These are phyloP conservation scores for Anthopleura sola DNA, from an alignment of 64 coral and sea anemone genomes.

Conservation along the genomic window DNA sequence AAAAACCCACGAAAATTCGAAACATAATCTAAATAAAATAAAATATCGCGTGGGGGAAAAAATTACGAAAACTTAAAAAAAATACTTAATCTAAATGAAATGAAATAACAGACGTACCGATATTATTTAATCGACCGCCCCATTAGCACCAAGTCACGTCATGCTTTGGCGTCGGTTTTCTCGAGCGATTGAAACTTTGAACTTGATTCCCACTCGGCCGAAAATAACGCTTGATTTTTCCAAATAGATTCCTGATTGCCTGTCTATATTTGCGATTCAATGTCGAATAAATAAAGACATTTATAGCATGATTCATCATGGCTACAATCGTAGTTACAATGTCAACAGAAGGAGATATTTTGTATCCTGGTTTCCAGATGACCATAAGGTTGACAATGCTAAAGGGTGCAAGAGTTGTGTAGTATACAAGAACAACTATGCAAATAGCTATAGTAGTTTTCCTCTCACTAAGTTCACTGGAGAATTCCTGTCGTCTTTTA, in stretches of 20 bases:
- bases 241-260: constrained; percentile 18
- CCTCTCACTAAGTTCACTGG: neutral
- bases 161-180: neutral
- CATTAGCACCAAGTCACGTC: neutral
- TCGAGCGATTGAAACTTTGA: neutral
- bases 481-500: neutral
- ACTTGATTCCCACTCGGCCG: neutral
- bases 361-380: constrained; percentile 23
- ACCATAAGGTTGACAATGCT: constrained; percentile 36
- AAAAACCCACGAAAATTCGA: no score
- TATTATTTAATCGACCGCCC: neutral
- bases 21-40: no score
- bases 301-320: constrained; percentile 36
- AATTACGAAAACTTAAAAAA: no score
- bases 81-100: no score
- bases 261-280: constrained; percentile 42
- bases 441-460: constrained; percentile 43
- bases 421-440: constrained; percentile 36
- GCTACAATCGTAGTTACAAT: constrained; percentile 31
- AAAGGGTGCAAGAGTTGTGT: constrained; percentile 39
- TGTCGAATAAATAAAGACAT: constrained; percentile 60
- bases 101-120: no score
- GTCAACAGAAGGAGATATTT: constrained; percentile 37
- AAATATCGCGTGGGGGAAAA: no score
- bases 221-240: neutral